Evolutionary conservation across 2,113 vertebrate genomes (phyloP).

Genomic region (Chaetops frenatus): DNA sequence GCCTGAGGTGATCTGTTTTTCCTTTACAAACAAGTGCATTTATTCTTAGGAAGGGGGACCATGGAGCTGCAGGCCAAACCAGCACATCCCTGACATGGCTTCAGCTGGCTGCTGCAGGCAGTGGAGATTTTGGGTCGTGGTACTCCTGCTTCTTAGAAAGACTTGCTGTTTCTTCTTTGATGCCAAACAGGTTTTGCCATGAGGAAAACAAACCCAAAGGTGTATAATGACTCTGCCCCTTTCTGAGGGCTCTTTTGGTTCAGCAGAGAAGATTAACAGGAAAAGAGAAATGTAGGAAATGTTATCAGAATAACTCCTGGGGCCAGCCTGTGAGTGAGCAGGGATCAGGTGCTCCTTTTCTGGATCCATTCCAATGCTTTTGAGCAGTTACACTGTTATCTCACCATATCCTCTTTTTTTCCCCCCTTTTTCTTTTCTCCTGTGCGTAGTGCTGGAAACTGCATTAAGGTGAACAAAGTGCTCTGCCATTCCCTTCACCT

Average conservation of each 20-base stretch:
- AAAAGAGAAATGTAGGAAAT: background rate
- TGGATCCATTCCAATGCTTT: background rate
- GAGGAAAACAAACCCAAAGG: background rate
- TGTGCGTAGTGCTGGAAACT: background rate
- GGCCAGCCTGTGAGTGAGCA: background rate
- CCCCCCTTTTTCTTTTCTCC: background rate
- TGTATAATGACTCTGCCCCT: background rate
- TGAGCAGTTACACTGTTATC: background rate
- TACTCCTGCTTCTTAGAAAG: background rate
- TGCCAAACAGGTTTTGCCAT: background rate
- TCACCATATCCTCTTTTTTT: too few relatives aligned
- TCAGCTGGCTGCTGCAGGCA: accelerated
- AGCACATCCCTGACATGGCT: background rate
- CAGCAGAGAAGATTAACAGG: background rate
- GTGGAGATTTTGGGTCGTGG: background rate
- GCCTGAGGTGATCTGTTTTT: slow-evolving; percentile 54
- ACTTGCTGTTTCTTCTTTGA: background rate
- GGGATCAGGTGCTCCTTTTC: background rate
- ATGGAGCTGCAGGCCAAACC: background rate
- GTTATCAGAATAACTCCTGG: background rate
- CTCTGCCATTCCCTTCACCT: background rate
- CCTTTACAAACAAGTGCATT: background rate
- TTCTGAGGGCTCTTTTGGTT: background rate
- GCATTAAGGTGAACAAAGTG: background rate
- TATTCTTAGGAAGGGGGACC: slow-evolving; percentile 6